Conservation (phyloP, 2,888 invertebrate species). For the Adineta ricciae region DNA sequence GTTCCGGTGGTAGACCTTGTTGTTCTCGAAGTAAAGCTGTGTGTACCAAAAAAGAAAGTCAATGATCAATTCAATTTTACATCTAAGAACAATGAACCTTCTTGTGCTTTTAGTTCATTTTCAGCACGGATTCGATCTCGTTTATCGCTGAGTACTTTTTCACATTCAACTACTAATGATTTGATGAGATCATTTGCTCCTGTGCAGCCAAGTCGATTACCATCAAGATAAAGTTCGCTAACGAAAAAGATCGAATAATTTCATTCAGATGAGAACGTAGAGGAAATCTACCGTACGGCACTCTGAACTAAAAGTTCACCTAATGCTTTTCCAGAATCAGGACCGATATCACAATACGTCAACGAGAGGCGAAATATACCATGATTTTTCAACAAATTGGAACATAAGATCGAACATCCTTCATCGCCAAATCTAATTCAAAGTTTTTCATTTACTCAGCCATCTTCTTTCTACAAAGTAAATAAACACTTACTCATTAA, state of each 20-base stretch:
- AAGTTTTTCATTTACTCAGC: background rate
- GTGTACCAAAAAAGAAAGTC: no score
- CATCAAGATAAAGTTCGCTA: constrained; percentile 47
- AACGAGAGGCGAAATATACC: constrained; percentile 44
- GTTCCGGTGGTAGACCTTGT: background rate
- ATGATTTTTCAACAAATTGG: constrained; percentile 41
- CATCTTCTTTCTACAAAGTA: no score
- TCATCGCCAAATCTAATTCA: constrained; percentile 46
- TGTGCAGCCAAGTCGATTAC: constrained; percentile 47
- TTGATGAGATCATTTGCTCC: constrained; percentile 44
- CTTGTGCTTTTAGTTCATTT: constrained; percentile 40
- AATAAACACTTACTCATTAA: constrained; percentile 47
- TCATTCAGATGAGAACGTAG: no score
- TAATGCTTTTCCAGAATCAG: constrained; percentile 41
- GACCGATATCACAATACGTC: constrained; percentile 44
- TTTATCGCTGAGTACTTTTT: constrained; percentile 39
- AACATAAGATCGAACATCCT: constrained; percentile 43
- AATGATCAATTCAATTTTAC: no score
- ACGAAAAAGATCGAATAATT: no score
- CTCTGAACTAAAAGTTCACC: constrained; percentile 43
- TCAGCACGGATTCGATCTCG: constrained; percentile 42
- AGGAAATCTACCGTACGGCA: constrained; percentile 41
- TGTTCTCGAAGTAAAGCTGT: background rate
- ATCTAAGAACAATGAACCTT: constrained; percentile 36
- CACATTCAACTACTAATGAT: constrained; percentile 43